These are phyloP conservation scores for Alligator mississippiensis DNA, from an alignment of 2,113 vertebrate genomes.

Conservation along the genomic window DNA sequence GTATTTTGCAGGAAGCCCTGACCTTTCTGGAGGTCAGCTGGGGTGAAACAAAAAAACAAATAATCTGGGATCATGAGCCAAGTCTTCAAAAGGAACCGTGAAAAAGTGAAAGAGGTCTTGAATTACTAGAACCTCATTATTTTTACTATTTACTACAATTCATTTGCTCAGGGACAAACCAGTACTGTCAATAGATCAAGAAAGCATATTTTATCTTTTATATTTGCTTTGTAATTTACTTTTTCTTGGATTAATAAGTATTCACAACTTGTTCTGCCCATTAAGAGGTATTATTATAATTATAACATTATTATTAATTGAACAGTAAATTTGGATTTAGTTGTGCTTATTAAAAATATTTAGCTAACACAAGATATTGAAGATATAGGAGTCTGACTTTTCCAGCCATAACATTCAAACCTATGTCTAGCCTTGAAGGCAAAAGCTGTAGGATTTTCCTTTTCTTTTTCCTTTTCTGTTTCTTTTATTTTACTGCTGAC, in stretches of 20 bases:
- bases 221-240: slow-evolving; percentile 19
- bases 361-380: neutral
- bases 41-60: slow-evolving; percentile 56
- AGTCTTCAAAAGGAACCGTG: slow-evolving; percentile 23
- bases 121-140: neutral
- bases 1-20: slow-evolving; percentile 14
- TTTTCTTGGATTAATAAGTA: neutral
- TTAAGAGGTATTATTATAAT: neutral
- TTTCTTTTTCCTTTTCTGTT: neutral
- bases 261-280: neutral
- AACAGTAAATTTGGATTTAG: neutral
- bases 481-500: neutral
- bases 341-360: neutral
- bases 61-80: slow-evolving; percentile 40
- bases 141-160: slow-evolving; percentile 28
- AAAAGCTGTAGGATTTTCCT: neutral
- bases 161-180: neutral
- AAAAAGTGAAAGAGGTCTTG: slow-evolving; percentile 13
- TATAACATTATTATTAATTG: neutral
- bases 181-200: slow-evolving; percentile 27
- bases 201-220: slow-evolving; percentile 1
- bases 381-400: neutral
- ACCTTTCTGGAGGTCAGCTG: slow-evolving; percentile 31
- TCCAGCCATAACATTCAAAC: neutral
- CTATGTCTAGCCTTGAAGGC: neutral